phyloP scores from a whole-genome alignment of 2,888 invertebrate species.

The Oscheius sp. region DNA sequence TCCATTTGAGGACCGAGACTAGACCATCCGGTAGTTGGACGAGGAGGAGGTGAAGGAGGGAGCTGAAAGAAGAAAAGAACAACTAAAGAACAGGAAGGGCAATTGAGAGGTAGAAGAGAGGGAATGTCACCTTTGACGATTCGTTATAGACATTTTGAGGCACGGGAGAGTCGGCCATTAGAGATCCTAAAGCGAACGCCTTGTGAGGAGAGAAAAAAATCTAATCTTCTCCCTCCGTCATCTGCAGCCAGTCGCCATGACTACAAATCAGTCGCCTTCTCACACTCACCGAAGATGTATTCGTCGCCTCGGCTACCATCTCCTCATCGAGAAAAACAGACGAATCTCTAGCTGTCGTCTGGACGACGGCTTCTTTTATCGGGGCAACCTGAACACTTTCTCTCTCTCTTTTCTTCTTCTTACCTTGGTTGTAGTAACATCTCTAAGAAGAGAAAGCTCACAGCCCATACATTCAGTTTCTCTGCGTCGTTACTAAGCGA shows the following conservation, averaged over 20 bases:
- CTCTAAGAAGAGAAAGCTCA: neutral
- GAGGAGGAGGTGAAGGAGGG: slow-evolving; percentile 10
- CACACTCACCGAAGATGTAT: too few species aligned
- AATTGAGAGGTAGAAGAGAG: neutral
- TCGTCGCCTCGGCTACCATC: too few species aligned
- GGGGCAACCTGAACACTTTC: neutral
- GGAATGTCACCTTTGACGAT: slow-evolving; percentile 30
- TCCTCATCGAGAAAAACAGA: neutral
- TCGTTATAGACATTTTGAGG: slow-evolving; percentile 66
- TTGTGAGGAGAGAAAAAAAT: neutral
- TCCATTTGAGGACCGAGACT: slow-evolving; percentile 47
- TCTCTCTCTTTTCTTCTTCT: neutral
- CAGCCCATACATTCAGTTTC: slow-evolving; percentile 29
- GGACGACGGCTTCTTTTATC: slow-evolving; percentile 1
- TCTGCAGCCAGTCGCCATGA: slow-evolving; percentile 12
- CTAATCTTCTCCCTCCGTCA: neutral
- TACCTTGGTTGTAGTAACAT: slow-evolving; percentile 10
- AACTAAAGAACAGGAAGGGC: neutral
- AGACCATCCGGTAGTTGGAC: slow-evolving; percentile 43
- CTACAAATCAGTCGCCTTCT: slow-evolving; percentile 14
- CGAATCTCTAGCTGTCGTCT: neutral
- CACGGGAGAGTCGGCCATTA: slow-evolving; percentile 35
- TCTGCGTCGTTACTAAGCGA: neutral
- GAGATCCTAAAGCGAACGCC: neutral
- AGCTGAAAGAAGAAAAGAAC: neutral